Percentiles rank a stretch among this genome's conserved stretches.
These are phyloP conservation scores for zebrafish (Danio rerio) DNA, from an alignment of 2,113 vertebrate species.

Conservation along the genomic window DNA sequence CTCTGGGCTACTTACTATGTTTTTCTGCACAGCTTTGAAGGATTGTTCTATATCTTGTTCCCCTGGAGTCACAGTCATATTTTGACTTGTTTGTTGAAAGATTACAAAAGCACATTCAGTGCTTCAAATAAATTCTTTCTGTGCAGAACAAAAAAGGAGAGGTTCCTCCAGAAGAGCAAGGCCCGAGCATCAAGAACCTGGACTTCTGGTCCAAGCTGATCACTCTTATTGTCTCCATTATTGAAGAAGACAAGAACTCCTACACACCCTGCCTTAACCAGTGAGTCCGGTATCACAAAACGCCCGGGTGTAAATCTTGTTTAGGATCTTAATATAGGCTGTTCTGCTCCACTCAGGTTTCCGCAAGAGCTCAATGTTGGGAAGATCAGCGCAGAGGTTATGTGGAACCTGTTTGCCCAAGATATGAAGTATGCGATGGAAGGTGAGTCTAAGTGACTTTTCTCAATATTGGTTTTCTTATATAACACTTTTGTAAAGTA, in stretches of 20 bases:
- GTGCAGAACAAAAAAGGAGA: constrained; percentile 90
- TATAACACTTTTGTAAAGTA: neutral
- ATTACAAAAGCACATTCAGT: neutral
- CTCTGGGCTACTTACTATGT: constrained; percentile 59
- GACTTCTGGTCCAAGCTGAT: constrained; percentile 99
- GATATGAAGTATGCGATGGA: constrained; percentile 99
- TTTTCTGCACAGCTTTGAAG: constrained; percentile 59
- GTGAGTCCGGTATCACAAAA: constrained; percentile 74
- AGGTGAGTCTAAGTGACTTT: constrained; percentile 79
- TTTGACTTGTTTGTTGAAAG: constrained; percentile 30
- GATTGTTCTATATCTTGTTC: constrained; percentile 59
- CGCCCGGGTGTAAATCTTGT: neutral
- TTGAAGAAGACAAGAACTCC: constrained; percentile 98
- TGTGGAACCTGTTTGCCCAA: constrained; percentile 99
- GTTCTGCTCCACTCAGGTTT: constrained; percentile 76
- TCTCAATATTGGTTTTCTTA: neutral
- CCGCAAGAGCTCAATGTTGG: constrained; percentile 96
- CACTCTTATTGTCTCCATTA: constrained; percentile 97
- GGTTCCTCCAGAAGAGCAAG: constrained; percentile 94
- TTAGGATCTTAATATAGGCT: neutral
- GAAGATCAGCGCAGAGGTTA: constrained; percentile 97
- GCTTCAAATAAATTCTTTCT: constrained; percentile 33
- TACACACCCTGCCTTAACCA: constrained; percentile 98
- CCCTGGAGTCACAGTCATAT: constrained; percentile 49
- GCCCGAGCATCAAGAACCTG: constrained; percentile 97